Evolutionary conservation across 2,888 invertebrate species (phyloP).

Genomic region (Agrotis clavis): DNA sequence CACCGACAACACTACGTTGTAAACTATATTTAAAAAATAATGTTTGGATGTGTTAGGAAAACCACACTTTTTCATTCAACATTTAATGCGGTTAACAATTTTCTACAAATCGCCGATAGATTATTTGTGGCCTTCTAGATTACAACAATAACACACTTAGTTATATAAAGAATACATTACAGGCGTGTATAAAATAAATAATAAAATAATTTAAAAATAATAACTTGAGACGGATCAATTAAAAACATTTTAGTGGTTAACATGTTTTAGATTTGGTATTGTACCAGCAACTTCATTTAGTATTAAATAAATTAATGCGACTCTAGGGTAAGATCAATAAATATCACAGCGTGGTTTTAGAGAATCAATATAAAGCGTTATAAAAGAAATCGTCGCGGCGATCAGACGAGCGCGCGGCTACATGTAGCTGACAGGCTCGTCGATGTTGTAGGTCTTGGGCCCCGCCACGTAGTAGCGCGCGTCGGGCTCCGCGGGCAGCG

Average conservation of each 20-base stretch:
- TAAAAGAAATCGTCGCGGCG: conserved; percentile 15
- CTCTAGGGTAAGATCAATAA: conserved; percentile 55
- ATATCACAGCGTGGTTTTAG: conserved; percentile 63
- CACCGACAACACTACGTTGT: background rate
- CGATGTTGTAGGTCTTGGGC: conserved; percentile 91
- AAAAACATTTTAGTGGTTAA: conserved; percentile 40
- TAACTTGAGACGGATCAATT: conserved; percentile 19
- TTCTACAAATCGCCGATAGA: conserved; percentile 47
- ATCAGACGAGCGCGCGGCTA: conserved; percentile 44
- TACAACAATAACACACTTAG: conserved; percentile 45
- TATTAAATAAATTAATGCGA: conserved; percentile 38
- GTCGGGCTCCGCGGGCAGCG: conserved; percentile 61
- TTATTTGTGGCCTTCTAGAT: conserved; percentile 30
- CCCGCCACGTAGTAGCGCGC: conserved; percentile 81
- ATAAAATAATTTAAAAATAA: conserved; percentile 14
- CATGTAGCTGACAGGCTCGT: conserved; percentile 85
- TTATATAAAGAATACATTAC: conserved; percentile 25
- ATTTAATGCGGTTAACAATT: conserved; percentile 65
- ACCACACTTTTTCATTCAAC: conserved; percentile 56
- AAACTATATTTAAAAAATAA: too few species aligned
- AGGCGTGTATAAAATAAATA: conserved; percentile 34
- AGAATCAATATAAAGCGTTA: conserved; percentile 42
- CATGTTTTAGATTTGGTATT: conserved; percentile 27
- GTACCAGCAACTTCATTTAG: conserved; percentile 27
- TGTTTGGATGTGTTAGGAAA: conserved; percentile 42